phyloP scores from a whole-genome alignment of 2,797 vertebrate genomes.

The Acanthurus leucopareius region DNA sequence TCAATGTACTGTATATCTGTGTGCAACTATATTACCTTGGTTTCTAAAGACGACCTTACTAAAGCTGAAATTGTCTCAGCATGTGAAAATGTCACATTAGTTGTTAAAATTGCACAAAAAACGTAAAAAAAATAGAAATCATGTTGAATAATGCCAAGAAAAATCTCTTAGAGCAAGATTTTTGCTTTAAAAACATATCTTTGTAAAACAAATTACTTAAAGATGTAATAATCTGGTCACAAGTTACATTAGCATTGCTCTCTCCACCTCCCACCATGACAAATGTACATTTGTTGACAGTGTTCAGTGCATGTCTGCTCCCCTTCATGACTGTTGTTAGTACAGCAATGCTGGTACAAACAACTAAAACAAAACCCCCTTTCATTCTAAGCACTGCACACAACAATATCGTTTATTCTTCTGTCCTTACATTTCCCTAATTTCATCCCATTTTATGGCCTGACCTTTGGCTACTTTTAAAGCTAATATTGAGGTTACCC shows the following conservation, averaged over 20 bases:
- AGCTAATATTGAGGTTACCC: conserved; percentile 17
- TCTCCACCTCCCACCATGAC: not conserved
- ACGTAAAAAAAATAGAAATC: not conserved
- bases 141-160: not conserved
- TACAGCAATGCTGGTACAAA: not conserved
- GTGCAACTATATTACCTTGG: too few species aligned
- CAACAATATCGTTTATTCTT: not conserved
- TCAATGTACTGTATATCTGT: too few species aligned
- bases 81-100: too few species aligned
- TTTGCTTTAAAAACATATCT: not conserved
- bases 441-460: conserved; percentile 20
- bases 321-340: not conserved
- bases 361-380: not conserved
- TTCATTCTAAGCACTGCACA: not conserved
- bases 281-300: not conserved
- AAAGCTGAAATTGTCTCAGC: not conserved
- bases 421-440: not conserved
- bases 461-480: conserved; percentile 19
- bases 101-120: not conserved
- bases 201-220: not conserved
- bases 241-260: not conserved
- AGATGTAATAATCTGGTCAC: not conserved
- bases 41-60: too few species aligned
- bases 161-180: not conserved
- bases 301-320: not conserved